These are phyloP conservation scores for Euwallacea similis DNA, from an alignment of 1,140 invertebrate species.

Conservation along the genomic window DNA sequence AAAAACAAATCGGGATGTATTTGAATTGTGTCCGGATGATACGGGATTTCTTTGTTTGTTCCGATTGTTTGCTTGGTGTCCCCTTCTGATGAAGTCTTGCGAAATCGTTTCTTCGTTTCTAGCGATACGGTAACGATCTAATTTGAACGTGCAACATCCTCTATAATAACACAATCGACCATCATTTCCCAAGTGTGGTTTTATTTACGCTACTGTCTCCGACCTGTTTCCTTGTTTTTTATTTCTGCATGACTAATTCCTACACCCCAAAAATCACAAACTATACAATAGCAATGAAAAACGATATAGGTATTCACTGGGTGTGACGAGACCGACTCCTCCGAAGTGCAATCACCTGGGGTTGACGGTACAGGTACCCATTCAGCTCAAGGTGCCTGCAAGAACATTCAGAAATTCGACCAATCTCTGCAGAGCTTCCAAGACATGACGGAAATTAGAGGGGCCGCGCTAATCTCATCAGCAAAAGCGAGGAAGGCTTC, in stretches of 20 bases:
- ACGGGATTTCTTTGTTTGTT: constrained; percentile 8
- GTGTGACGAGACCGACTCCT: constrained; percentile 34
- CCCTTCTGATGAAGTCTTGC: not conserved
- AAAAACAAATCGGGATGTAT: constrained; percentile 5
- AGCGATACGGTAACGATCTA: not conserved
- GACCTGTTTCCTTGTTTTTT: constrained; percentile 16
- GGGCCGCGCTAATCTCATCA: not conserved
- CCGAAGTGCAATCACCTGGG: constrained; percentile 28
- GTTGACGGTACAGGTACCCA: constrained; percentile 8
- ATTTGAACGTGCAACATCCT: constrained; percentile 9
- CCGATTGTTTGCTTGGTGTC: not conserved
- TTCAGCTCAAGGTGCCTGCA: not conserved
- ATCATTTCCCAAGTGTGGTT: constrained; percentile 22
- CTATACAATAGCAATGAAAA: constrained; percentile 26
- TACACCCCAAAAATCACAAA: constrained; percentile 32
- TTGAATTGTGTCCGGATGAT: not conserved
- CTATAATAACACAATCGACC: constrained; percentile 14
- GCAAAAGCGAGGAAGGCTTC: not conserved
- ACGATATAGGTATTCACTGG: constrained; percentile 27
- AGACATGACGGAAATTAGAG: not conserved
- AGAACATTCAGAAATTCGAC: not conserved
- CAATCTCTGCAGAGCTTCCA: too few species aligned
- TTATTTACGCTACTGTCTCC: constrained; percentile 28
- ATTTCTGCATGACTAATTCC: constrained; percentile 30
- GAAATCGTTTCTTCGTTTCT: not conserved